Evolutionary conservation across 2,888 invertebrate genomes (phyloP), one percentile per base, ranked within the genome.

Genomic region (Limnephilus auricula): DNA sequence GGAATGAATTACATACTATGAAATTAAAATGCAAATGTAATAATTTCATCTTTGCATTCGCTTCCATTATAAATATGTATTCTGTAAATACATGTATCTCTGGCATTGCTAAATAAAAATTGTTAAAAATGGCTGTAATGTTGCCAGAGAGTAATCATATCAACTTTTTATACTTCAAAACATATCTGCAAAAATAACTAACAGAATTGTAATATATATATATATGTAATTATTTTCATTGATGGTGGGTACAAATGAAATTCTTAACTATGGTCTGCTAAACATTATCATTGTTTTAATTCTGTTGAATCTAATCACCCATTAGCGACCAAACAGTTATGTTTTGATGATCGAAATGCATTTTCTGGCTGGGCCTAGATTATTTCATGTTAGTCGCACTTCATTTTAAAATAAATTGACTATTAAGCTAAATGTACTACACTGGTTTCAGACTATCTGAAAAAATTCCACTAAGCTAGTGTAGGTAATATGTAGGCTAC

Each of bases 131-230:
- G 65, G 65, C 65, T n/a, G 65, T 65, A 65, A 65, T 50, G 18
- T 50, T 34, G 82, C 34, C 82, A 37, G 82, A 82, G 82, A 82
- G 9, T 34, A n/a, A 82, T 34, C 82, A 82, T 82, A 82, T 82
- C 82, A 82, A 34, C 34, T 32, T 34, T 82, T 82, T 82, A 25
- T 82, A 82, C 82, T 82, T 82, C 25, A 82, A 82, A 82, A 82
- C 82, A 82, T 82, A 82, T 82, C 82, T 32, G 32, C 25, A 34
- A 82, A 82, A 82, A 37, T 82, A 82, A 34, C 10, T 32, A 25
- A 82, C 31, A 82, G 82, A 82, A 65, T 65, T 65, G 65, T 65
- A 25, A 15, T 12, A 45, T 13, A 45, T 12, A 45, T 13, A 45
- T 45, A 18, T 18, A 18, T 18, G 18, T 65, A 18, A 5, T 18